Evolutionary conservation across 2,113 vertebrate genomes (phyloP).

Genomic region (Leucoraja erinaceus): DNA sequence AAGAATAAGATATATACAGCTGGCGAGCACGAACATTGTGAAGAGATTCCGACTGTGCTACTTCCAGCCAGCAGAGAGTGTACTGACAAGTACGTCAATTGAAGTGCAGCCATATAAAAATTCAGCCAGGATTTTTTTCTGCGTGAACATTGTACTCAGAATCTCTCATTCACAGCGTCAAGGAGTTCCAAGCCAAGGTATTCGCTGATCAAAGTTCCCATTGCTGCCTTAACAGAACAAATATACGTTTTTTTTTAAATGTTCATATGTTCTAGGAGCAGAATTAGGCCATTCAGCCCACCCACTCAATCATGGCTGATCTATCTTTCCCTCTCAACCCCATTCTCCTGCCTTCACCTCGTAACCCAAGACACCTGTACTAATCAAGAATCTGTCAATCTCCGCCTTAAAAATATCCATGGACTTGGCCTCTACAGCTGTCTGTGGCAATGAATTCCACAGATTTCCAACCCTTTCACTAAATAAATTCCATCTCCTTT

Average conservation of each 20-base stretch:
- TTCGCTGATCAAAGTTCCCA: not conserved
- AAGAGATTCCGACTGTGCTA: not conserved
- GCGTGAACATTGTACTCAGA: not conserved
- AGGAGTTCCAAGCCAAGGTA: not conserved
- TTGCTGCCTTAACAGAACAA: not conserved
- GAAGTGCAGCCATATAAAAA: not conserved
- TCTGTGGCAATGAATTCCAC: too few relatives aligned
- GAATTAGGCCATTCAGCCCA: too few relatives aligned
- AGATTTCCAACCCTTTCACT: too few relatives aligned
- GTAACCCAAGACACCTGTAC: too few relatives aligned
- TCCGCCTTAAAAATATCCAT: too few relatives aligned
- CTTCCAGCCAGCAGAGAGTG: not conserved
- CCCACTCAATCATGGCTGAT: too few relatives aligned
- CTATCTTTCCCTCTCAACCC: too few relatives aligned
- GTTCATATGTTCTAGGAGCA: too few relatives aligned
- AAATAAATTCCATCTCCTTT: too few relatives aligned
- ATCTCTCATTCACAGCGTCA: not conserved
- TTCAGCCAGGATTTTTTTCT: not conserved
- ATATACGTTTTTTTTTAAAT: not conserved
- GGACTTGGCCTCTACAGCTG: too few relatives aligned
- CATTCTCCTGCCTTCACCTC: too few relatives aligned
- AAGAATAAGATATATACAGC: not conserved
- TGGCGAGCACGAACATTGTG: not conserved
- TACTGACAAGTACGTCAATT: not conserved
- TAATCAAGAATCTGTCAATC: too few relatives aligned